Evolutionary conservation across 2,113 vertebrate species (phyloP).

Genomic region (Phyllopteryx taeniolatus): DNA sequence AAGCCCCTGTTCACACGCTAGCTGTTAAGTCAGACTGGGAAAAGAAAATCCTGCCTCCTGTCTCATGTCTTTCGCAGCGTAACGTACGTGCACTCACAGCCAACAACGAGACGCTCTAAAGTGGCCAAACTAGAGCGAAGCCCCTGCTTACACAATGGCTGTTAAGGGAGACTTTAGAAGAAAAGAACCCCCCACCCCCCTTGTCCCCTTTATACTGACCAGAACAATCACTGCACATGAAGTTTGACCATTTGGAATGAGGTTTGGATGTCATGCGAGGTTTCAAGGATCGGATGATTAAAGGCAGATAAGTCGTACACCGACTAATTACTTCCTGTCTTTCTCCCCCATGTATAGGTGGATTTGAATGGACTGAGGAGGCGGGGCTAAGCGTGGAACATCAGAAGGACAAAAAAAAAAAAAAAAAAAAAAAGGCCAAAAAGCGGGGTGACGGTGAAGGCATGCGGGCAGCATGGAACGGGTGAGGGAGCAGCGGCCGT

Average conservation of each 20-base stretch:
- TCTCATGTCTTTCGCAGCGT: too few relatives aligned
- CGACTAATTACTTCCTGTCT: background rate
- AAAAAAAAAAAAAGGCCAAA: constrained; percentile 30
- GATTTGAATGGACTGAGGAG: background rate
- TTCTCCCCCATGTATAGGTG: background rate
- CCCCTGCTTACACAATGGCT: too few relatives aligned
- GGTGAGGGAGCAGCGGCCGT: constrained; percentile 96
- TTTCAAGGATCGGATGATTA: background rate
- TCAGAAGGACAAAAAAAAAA: constrained; percentile 11
- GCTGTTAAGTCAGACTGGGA: too few relatives aligned
- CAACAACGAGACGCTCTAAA: too few relatives aligned
- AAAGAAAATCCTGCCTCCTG: too few relatives aligned
- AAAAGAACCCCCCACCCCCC: too few relatives aligned
- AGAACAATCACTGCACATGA: background rate
- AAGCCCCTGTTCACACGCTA: too few relatives aligned
- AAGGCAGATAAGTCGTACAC: background rate
- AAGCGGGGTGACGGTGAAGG: constrained; percentile 47
- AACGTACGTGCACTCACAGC: too few relatives aligned
- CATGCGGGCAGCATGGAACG: constrained; percentile 96
- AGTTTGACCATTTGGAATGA: background rate
- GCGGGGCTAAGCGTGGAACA: background rate
- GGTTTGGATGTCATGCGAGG: background rate
- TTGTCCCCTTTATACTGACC: background rate
- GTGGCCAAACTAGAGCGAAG: too few relatives aligned
- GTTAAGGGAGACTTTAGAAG: too few relatives aligned